Base-by-base conservation (phyloP, 2,113 vertebrate genomes). In the Balaenoptera acutorostrata region DNA sequence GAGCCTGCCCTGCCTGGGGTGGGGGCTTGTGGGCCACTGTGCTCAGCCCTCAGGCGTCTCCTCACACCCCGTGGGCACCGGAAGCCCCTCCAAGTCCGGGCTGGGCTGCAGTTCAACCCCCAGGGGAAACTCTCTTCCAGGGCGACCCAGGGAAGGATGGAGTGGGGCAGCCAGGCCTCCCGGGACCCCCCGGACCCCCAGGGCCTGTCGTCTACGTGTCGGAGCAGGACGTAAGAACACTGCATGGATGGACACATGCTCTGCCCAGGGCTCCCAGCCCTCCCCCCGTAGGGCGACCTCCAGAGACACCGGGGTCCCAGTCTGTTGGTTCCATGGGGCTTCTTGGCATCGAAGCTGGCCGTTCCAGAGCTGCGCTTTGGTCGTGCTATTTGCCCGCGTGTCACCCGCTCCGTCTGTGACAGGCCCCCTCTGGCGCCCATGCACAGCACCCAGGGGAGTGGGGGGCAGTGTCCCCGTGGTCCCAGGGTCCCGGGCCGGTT, bases 61-160 rank as follows among this genome's bases (percentile, higher is more conserved):
- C 36, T 74, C 33, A 69, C 8, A 21, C 31, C 27, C 44, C 0
- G 0, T 15, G 61, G 49, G 61, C 68, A 33, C 44, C 3, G 1
- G 61, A 41, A 74, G 13, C 2, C 29, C 69, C 52, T 46, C n/a
- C 5, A 0, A 10, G n/a, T 88, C 72, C 46, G 27, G 3, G 10
- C 72, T 36, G 1, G 68, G 29, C 14, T 11, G 39, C 72, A 1
- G 1, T 36, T 36, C 31, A n/a, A 5, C 27, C 33, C 31, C 21
- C 5, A 0, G 36, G 14, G 6, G 18, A 91, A 20, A 3, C 6
- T 97, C 93, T 97, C 68, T 98, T 98, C 63, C 96, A 99, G 99
- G 99, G 99, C 1, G 99, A 99, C 31, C 46, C 98, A 71, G 99
- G 99, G 66, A 99, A 98, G 97, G 99, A 99, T 12, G 99, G 99